phyloP scores from a whole-genome alignment of 2,113 vertebrate species.

The Amblyornis subalaris region DNA sequence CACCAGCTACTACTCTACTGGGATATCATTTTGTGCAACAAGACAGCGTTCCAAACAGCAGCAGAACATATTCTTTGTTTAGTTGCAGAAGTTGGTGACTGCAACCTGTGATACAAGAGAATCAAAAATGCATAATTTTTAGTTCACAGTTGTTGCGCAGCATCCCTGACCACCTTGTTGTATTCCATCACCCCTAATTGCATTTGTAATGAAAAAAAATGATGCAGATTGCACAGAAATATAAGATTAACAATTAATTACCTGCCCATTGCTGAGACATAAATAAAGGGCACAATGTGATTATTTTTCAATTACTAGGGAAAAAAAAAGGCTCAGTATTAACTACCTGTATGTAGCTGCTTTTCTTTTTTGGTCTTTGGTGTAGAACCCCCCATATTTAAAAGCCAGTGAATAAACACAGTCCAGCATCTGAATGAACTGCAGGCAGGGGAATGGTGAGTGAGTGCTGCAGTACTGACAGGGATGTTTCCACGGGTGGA shows the following conservation, averaged over 20 bases:
- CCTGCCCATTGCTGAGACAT: constrained; percentile 43
- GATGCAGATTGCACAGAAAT: constrained; percentile 27
- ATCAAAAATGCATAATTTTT: neutral
- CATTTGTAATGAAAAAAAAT: constrained; percentile 29
- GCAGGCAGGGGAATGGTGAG: neutral
- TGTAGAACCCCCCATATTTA: neutral
- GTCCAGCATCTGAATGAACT: neutral
- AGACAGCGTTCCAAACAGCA: neutral
- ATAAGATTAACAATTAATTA: constrained; percentile 62
- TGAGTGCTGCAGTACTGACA: neutral
- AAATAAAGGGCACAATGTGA: constrained; percentile 63
- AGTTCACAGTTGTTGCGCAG: neutral
- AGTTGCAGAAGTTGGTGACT: constrained; percentile 6
- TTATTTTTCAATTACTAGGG: constrained; percentile 2
- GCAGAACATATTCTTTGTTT: neutral
- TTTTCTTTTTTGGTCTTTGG: neutral
- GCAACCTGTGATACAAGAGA: neutral
- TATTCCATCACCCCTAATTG: constrained; percentile 25
- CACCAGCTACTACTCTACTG: constrained; percentile 3
- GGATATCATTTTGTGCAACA: constrained; percentile 7
- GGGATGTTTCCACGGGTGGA: neutral
- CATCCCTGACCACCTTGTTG: constrained; percentile 21
- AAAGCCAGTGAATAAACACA: neutral
- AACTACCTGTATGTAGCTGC: neutral
- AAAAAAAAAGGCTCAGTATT: constrained; percentile 6